Evolutionary conservation across 2,888 invertebrate species (phyloP).

Genomic region (Brachylomia viminalis): DNA sequence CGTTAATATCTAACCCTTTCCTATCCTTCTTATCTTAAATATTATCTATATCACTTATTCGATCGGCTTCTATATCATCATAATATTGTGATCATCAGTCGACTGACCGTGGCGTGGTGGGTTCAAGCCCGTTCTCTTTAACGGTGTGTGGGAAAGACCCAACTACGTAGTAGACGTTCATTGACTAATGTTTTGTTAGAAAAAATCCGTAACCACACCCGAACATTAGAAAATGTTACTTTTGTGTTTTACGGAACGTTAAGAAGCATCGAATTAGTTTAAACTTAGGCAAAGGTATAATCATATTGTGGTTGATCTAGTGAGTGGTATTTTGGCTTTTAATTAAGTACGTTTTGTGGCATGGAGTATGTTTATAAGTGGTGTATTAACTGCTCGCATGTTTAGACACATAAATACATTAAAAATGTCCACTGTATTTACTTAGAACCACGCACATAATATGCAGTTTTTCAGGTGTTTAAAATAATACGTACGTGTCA

Average conservation of each 20-base stretch:
- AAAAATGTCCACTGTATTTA: neutral
- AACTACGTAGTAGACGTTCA: constrained; percentile 8
- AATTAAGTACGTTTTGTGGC: neutral
- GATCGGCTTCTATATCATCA: constrained; percentile 14
- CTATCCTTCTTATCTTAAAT: too few relatives aligned
- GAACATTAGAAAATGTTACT: constrained; percentile 12
- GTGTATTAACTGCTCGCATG: too few relatives aligned
- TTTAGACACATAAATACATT: neutral
- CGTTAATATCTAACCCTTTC: too few relatives aligned
- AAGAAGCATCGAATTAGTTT: constrained; percentile 2
- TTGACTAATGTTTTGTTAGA: constrained; percentile 33
- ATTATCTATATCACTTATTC: too few relatives aligned
- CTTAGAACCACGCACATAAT: neutral
- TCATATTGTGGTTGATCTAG: neutral
- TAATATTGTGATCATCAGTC: constrained; percentile 37
- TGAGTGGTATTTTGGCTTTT: neutral
- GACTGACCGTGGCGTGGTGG: constrained; percentile 45
- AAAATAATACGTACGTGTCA: neutral
- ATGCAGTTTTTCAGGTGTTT: too few relatives aligned
- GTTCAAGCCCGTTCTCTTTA: constrained; percentile 41
- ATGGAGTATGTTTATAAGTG: too few relatives aligned
- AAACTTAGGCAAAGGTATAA: neutral
- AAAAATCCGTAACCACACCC: constrained; percentile 27
- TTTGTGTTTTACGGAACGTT: constrained; percentile 17
- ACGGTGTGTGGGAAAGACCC: constrained; percentile 55